A percentile compares a stretch with the other conserved stretches of the same genome.
phyloP scores from a whole-genome alignment of 2,113 vertebrate genomes.

The Istiophorus platypterus region DNA sequence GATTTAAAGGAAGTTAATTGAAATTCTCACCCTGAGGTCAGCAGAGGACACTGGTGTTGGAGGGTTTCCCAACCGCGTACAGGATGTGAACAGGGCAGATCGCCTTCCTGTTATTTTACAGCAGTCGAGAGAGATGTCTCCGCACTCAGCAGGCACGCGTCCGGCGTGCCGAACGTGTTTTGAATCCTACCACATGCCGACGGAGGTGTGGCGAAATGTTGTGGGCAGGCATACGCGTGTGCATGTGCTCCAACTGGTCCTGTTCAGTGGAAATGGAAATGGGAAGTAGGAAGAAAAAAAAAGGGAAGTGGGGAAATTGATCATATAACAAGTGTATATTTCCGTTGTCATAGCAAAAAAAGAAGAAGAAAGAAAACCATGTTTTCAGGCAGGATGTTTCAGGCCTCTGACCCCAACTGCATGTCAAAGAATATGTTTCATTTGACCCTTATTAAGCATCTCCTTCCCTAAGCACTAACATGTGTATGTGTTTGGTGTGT shows the following conservation, averaged over 20 bases:
- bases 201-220: constrained; percentile 6
- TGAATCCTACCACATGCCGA: neutral
- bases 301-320: constrained; percentile 32
- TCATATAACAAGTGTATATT: constrained; percentile 7
- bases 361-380: neutral
- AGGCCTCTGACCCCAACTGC: neutral
- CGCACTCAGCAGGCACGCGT: constrained; percentile 6
- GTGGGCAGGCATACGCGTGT: neutral
- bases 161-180: neutral
- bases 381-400: constrained; percentile 17
- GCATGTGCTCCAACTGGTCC: neutral
- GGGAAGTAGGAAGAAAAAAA: constrained; percentile 44
- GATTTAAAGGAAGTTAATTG: constrained; percentile 61
- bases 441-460: constrained; percentile 51
- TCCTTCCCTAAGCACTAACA: constrained; percentile 33
- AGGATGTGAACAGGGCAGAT: constrained; percentile 62
- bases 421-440: constrained; percentile 31
- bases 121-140: constrained; percentile 30
- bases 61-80: constrained; percentile 48
- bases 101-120: constrained; percentile 78
- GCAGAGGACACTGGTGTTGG: constrained; percentile 28
- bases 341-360: neutral
- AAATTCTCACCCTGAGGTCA: constrained; percentile 59
- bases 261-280: constrained; percentile 48
- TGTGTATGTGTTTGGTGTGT: constrained; percentile 36